These are phyloP conservation scores for Tympanoctomys barrerae DNA, from an alignment of 2,797 vertebrate species.

Conservation along the genomic window DNA sequence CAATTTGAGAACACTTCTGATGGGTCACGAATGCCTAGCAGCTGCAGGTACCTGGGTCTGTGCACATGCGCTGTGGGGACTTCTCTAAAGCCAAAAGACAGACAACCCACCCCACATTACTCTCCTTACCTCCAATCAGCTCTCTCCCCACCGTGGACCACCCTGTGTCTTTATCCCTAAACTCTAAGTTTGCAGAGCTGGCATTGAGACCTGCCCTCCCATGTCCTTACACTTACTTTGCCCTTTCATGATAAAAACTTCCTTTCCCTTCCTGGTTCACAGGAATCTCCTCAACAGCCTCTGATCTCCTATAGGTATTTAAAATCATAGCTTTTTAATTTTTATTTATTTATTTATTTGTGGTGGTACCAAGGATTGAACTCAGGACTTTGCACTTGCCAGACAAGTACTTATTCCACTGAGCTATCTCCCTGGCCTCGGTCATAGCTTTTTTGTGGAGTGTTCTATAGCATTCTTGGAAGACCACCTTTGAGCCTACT, in stretches of 20 bases:
- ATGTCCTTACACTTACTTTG: neutral
- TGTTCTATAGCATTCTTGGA: neutral
- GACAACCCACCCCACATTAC: neutral
- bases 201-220: neutral
- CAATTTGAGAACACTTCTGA: neutral
- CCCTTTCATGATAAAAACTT: neutral
- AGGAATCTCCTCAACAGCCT: neutral
- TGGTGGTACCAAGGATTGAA: too few species aligned
- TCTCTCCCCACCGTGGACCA: neutral
- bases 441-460: neutral
- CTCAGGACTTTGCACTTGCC: too few species aligned
- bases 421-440: too few species aligned
- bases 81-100: neutral
- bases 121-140: neutral
- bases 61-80: too few species aligned
- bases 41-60: neutral
- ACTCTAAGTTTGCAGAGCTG: neutral
- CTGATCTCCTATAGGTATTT: neutral
- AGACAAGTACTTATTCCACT: too few species aligned
- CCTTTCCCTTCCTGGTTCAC: neutral
- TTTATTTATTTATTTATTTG: too few species aligned
- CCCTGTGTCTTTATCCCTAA: neutral
- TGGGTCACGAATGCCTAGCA: neutral
- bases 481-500: neutral
- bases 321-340: neutral